Evolutionary conservation across 1,140 invertebrate genomes (phyloP).

Genomic region (Drosophila serrata): DNA sequence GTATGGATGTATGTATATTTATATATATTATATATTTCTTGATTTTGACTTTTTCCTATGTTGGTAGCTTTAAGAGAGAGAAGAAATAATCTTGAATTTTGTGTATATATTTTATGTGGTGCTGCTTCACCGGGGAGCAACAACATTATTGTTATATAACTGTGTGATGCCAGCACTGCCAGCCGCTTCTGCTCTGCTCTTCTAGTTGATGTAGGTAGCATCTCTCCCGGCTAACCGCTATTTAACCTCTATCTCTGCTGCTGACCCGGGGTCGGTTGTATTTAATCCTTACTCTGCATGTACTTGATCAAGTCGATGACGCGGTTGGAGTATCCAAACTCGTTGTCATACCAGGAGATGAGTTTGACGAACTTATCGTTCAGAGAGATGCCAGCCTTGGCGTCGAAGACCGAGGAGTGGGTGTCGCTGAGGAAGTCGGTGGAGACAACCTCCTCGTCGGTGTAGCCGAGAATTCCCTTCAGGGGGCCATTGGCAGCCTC

Average conservation of each 20-base stretch:
- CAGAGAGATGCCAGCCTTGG: conserved; percentile 95
- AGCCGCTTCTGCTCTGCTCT: conserved; percentile 6
- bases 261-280: neutral
- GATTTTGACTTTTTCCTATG: conserved; percentile 13
- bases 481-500: conserved; percentile 92
- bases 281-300: conserved; percentile 89
- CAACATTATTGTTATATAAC: conserved; percentile 24
- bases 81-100: conserved; percentile 31
- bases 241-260: conserved; percentile 23
- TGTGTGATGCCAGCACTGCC: conserved; percentile 22
- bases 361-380: conserved; percentile 96
- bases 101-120: conserved; percentile 15
- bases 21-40: conserved; percentile 13
- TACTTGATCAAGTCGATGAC: conserved; percentile 98
- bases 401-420: conserved; percentile 97
- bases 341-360: conserved; percentile 98
- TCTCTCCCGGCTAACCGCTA: conserved; percentile 21
- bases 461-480: conserved; percentile 97
- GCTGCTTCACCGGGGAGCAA: conserved; percentile 34
- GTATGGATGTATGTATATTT: conserved; percentile 52
- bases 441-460: conserved; percentile 97
- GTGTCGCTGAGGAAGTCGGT: conserved; percentile 95
- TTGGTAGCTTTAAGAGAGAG: conserved; percentile 38
- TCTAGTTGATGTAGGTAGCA: conserved; percentile 13
- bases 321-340: conserved; percentile 97